phyloP scores from a whole-genome alignment of 2,888 invertebrate species.

The Acanthococcus lagerstroemiae region DNA sequence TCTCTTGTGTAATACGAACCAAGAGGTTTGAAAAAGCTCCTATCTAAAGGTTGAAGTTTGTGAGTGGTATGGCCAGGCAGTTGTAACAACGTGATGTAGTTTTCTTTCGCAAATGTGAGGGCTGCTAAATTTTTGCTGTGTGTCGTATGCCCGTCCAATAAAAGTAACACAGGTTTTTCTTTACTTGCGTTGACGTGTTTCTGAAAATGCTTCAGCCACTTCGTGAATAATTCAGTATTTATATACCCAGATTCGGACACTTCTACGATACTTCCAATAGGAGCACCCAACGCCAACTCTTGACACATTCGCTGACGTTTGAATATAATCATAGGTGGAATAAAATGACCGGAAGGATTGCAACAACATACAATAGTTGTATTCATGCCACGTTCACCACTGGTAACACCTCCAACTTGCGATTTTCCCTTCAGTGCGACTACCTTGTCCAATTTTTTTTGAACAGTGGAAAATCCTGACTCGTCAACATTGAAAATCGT shows the following conservation, averaged over 20 bases:
- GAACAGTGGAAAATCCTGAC: constrained; percentile 4
- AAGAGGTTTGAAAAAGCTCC: constrained; percentile 36
- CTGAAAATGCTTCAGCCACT: constrained; percentile 42
- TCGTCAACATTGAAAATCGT: constrained; percentile 10
- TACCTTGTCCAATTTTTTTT: constrained; percentile 5
- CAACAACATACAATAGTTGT: constrained; percentile 10
- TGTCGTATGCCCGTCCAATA: constrained; percentile 38
- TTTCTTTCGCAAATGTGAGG: constrained; percentile 33
- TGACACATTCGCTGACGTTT: too few relatives aligned
- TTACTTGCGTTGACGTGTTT: constrained; percentile 36
- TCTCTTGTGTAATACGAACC: constrained; percentile 34
- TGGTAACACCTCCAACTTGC: constrained; percentile 3
- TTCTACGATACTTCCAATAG: too few relatives aligned
- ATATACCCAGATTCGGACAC: constrained; percentile 34
- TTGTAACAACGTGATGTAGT: constrained; percentile 37
- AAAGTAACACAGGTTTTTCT: constrained; percentile 36
- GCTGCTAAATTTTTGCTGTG: constrained; percentile 37
- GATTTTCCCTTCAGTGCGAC: too few relatives aligned
- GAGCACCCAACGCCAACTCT: not conserved
- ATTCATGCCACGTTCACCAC: constrained; percentile 12
- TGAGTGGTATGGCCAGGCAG: too few relatives aligned
- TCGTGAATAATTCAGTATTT: constrained; percentile 42
- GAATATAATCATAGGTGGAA: too few relatives aligned
- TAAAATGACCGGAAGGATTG: constrained; percentile 1
- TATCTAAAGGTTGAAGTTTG: too few relatives aligned